Conservation (phyloP, 1,140 invertebrate genomes). For the Lasioglossum baleicum region DNA sequence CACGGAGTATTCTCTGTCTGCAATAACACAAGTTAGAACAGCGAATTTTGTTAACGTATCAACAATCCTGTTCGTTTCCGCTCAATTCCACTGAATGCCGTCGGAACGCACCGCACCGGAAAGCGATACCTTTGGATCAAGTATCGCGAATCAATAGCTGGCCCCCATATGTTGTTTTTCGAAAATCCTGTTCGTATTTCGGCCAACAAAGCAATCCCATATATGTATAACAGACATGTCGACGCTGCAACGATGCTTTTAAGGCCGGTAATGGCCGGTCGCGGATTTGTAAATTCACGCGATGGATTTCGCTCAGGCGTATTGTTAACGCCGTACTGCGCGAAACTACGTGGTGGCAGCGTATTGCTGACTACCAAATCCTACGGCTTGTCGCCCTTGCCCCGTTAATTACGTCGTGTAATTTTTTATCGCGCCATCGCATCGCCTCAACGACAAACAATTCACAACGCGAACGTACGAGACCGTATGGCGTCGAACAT, state of each 20-base stretch:
- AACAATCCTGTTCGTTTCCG: too few relatives aligned
- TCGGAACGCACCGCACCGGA: too few relatives aligned
- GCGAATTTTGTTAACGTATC: too few relatives aligned
- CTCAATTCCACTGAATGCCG: too few relatives aligned
- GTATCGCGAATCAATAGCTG: too few relatives aligned
- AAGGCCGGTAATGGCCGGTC: slow-evolving; percentile 42
- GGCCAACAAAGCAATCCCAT: neutral
- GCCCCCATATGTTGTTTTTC: neutral
- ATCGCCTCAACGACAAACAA: neutral
- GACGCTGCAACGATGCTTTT: slow-evolving; percentile 23
- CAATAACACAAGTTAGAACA: too few relatives aligned
- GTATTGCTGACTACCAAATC: slow-evolving; percentile 26
- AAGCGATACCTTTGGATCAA: too few relatives aligned
- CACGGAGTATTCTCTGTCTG: too few relatives aligned
- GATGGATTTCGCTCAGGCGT: slow-evolving; percentile 43
- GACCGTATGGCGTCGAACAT: too few relatives aligned
- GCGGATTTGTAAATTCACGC: slow-evolving; percentile 57
- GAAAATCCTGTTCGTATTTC: neutral
- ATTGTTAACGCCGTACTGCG: slow-evolving; percentile 35
- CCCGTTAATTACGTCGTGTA: slow-evolving; percentile 43
- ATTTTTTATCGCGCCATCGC: slow-evolving; percentile 27
- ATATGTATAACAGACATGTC: neutral
- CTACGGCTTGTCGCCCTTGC: slow-evolving; percentile 25
- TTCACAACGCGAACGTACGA: neutral
- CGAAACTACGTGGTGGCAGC: slow-evolving; percentile 12